Evolutionary conservation across 2,113 vertebrate genomes (phyloP), one percentile per base, ranked within the genome.

Genomic region (Motacilla tschutschensis): DNA sequence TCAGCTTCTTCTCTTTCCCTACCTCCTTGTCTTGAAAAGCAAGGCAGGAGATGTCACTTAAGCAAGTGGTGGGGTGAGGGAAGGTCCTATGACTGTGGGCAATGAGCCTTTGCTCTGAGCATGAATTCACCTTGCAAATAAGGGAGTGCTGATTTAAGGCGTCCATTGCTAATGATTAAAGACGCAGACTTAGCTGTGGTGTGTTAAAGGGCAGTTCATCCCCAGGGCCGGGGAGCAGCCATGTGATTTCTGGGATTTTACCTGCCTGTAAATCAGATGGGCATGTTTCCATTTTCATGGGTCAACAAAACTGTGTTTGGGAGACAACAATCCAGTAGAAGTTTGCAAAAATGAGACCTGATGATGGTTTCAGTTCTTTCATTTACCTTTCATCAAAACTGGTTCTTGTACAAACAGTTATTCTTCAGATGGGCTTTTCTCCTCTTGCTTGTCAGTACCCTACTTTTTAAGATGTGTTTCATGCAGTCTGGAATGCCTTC

Each of bases 231-330:
- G 5, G 36, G 35, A 35, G 31, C 6, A 67, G 18, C 43, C 50
- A 36, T 21, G 55, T 69, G 74, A 58, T 65, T 83, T 83, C 80
- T 88, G 78, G 55, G 28, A 50, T 88, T 59, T 93, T 51, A 90
- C 33, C 33, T 79, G 22, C 20, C 38, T 78, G 51, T 65, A 79
- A 80, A 95, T 92, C 91, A 86, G 80, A 94, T 92, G 74, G 88
- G 86, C 93, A 88, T 35, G 63, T 55, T 81, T 88, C 91, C 91
- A 85, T 91, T 76, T 24, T 73, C 75, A 58, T 59, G 16, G 60
- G 67, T 88, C 88, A 91, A 88, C 24, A 79, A 63, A 62, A 86
- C 22, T 35, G 11, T 29, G 26, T 75, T 80, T 83, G 58, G 17
- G 15, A 85, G 58, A 46, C 2, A 79, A 43, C 1, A 1, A 50